A percentile compares a stretch with the other conserved stretches of the same genome.
Conservation (phyloP, 2,888 invertebrate genomes). For the Spodoptera littoralis region DNA sequence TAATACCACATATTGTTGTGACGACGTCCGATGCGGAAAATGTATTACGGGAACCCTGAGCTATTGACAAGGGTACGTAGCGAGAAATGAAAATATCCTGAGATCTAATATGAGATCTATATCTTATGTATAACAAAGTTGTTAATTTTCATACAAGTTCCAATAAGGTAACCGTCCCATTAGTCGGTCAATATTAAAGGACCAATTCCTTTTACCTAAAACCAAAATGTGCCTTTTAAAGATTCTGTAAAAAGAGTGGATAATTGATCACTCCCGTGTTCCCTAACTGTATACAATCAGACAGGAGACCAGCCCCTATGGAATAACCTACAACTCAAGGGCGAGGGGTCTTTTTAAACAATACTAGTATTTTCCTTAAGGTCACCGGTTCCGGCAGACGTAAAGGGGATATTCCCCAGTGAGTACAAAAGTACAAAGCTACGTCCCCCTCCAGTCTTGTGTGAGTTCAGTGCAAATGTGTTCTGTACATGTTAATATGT, state of each 20-base stretch:
- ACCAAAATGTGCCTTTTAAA: background rate
- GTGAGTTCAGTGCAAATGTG: background rate
- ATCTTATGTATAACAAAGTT: too few species aligned
- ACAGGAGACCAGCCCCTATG: slow-evolving; percentile 32
- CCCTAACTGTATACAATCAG: background rate
- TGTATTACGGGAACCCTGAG: too few species aligned
- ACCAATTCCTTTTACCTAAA: background rate
- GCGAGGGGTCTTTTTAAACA: slow-evolving; percentile 49
- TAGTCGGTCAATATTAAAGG: too few species aligned
- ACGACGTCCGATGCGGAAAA: too few species aligned
- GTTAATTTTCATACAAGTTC: too few species aligned
- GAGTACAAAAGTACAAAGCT: slow-evolving; percentile 18
- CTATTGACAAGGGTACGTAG: too few species aligned
- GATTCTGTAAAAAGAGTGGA: background rate
- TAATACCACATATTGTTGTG: too few species aligned
- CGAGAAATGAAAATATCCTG: too few species aligned
- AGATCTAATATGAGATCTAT: too few species aligned
- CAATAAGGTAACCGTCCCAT: too few species aligned
- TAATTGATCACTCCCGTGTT: slow-evolving; percentile 1
- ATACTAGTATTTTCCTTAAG: slow-evolving; percentile 50
- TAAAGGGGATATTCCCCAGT: slow-evolving; percentile 48
- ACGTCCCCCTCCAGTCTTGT: slow-evolving; percentile 28
- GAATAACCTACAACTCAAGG: slow-evolving; percentile 29
- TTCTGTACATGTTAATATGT: background rate
- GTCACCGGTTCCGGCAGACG: slow-evolving; percentile 55